These are phyloP conservation scores for Dynastes grantii DNA, from an alignment of 2,888 invertebrate species.

Conservation along the genomic window DNA sequence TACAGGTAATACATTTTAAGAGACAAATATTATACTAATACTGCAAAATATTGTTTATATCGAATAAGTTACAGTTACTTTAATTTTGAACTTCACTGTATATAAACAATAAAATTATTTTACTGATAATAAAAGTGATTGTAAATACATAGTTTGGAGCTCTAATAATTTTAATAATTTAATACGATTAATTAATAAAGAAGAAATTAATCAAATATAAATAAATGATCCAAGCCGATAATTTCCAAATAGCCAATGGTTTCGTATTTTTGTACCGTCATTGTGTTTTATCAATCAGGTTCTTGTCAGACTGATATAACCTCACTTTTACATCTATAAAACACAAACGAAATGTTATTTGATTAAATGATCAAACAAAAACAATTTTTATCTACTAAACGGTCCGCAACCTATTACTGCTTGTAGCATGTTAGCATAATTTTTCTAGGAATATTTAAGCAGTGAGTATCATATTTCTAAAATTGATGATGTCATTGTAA, in stretches of 20 bases:
- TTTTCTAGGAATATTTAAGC: not conserved
- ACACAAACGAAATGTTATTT: conserved; percentile 5
- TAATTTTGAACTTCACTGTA: too few species aligned
- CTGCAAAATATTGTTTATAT: too few species aligned
- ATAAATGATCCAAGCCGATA: not conserved
- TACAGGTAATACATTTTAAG: too few species aligned
- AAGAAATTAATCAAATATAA: not conserved
- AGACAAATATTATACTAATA: too few species aligned
- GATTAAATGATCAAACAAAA: conserved; percentile 22
- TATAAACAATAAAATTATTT: too few species aligned
- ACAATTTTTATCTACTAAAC: conserved; percentile 16
- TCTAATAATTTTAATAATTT: too few species aligned
- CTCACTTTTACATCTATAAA: conserved; percentile 15
- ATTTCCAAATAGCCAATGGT: not conserved
- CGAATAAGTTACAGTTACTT: too few species aligned
- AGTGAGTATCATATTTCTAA: not conserved
- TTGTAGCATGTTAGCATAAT: conserved; percentile 14
- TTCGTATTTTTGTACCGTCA: not conserved
- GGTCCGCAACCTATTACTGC: not conserved
- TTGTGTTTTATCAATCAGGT: not conserved
- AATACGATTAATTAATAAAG: too few species aligned
- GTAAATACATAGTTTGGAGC: too few species aligned
- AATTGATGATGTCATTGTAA: conserved; percentile 41
- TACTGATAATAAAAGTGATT: too few species aligned
- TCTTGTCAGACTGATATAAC: conserved; percentile 2